Conservation (phyloP, 2,113 vertebrate genomes). For the Calidris pygmaea region DNA sequence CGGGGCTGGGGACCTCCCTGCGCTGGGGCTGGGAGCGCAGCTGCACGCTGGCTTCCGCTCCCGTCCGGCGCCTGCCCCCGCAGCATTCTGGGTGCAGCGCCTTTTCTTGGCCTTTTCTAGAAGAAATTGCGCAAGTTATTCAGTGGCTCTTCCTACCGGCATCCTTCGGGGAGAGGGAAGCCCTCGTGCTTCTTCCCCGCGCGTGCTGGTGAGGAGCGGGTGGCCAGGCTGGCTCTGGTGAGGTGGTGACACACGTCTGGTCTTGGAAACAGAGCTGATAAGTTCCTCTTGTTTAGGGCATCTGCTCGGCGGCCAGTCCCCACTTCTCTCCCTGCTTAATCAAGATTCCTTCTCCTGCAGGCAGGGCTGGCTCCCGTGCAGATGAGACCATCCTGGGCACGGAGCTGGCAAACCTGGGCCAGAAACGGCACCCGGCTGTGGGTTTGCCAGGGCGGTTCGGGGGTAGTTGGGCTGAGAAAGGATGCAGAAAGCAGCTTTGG, state of each 20-base stretch:
- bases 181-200: neutral
- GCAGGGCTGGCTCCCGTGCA: neutral
- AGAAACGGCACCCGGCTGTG: neutral
- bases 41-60: neutral
- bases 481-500: neutral
- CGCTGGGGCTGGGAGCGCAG: neutral
- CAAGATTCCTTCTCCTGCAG: neutral
- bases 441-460: neutral
- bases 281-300: constrained; percentile 44
- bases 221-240: neutral
- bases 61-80: neutral
- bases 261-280: constrained; percentile 48
- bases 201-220: neutral
- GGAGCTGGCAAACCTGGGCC: neutral
- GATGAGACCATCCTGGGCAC: neutral
- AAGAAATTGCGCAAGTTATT: neutral
- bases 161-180: neutral
- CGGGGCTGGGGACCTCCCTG: neutral
- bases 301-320: constrained; percentile 35
- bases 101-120: constrained; percentile 5
- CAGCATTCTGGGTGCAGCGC: neutral
- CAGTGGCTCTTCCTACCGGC: neutral
- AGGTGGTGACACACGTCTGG: constrained; percentile 37
- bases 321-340: constrained; percentile 26
- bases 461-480: neutral